A percentile compares a stretch with the other conserved stretches of the same genome.
These are phyloP conservation scores for Stichopus chloronotus DNA, from an alignment of 35 echinoderm and acorn worm genomes.

Conservation along the genomic window DNA sequence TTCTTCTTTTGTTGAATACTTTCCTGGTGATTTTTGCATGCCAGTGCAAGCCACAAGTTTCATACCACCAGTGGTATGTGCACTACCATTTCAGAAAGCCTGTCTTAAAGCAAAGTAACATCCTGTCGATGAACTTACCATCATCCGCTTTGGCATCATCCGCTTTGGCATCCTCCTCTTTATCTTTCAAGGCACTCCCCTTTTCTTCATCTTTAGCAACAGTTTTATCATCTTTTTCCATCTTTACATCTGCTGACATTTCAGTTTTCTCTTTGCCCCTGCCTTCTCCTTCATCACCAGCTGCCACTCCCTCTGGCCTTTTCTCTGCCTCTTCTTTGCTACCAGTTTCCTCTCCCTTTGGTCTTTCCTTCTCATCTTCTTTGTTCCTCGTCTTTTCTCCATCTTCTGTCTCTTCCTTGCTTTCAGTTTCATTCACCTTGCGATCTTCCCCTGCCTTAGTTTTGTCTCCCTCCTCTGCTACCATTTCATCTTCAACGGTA, in stretches of 20 bases:
- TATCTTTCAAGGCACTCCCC: not conserved
- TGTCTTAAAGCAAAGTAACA: too few species aligned
- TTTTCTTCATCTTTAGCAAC: not conserved
- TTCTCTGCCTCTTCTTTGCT: not conserved
- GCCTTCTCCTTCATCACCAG: not conserved
- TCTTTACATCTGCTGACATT: not conserved
- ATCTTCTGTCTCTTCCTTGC: not conserved
- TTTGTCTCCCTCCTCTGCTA: not conserved
- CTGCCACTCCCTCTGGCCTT: not conserved
- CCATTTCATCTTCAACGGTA: not conserved
- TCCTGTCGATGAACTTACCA: not conserved
- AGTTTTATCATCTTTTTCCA: not conserved
- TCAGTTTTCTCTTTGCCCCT: not conserved
- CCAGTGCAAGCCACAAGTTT: too few species aligned
- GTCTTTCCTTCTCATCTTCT: not conserved
- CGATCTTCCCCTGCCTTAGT: not conserved
- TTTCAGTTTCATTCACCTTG: not conserved
- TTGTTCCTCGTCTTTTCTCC: not conserved
- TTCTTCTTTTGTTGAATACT: too few species aligned
- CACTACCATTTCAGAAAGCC: too few species aligned
- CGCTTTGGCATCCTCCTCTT: not conserved
- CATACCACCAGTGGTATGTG: too few species aligned
- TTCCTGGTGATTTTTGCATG: too few species aligned
- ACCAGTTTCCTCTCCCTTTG: not conserved
- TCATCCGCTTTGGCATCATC: not conserved